These are phyloP conservation scores for Chelonus insularis DNA, from an alignment of 1,140 invertebrate genomes.

Conservation along the genomic window DNA sequence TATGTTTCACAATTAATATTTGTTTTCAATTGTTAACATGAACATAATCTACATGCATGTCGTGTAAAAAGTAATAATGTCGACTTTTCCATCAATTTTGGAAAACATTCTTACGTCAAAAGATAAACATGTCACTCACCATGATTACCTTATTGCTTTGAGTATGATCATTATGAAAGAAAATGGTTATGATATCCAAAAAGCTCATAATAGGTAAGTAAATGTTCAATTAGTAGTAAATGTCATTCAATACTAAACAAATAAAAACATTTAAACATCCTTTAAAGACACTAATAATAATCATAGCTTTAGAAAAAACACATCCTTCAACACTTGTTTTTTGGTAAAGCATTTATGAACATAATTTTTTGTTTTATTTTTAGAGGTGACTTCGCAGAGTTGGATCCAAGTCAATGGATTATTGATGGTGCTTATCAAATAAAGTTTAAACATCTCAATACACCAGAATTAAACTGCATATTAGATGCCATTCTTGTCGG, in stretches of 20 bases:
- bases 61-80: too few species aligned
- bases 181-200: constrained; percentile 33
- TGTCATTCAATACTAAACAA: too few species aligned
- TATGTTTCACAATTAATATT: too few species aligned
- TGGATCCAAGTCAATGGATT: constrained; percentile 4
- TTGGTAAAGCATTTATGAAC: too few species aligned
- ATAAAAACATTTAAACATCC: too few species aligned
- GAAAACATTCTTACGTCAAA: constrained; percentile 27
- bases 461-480: constrained; percentile 32
- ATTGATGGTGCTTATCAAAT: constrained; percentile 33
- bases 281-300: too few species aligned
- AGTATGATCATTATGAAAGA: constrained; percentile 41
- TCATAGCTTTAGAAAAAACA: too few species aligned
- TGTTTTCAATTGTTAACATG: too few species aligned
- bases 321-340: too few species aligned
- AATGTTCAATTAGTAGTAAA: background rate
- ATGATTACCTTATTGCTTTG: constrained; percentile 43
- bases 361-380: too few species aligned
- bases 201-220: constrained; percentile 16
- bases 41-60: too few species aligned
- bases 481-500: constrained; percentile 38
- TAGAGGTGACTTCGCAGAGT: background rate
- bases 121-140: constrained; percentile 28
- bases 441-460: constrained; percentile 24
- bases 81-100: constrained; percentile 32